Percentiles rank a stretch among this genome's conserved stretches.
phyloP scores from a whole-genome alignment of 2,888 invertebrate genomes.

The Mylabris sibirica region DNA sequence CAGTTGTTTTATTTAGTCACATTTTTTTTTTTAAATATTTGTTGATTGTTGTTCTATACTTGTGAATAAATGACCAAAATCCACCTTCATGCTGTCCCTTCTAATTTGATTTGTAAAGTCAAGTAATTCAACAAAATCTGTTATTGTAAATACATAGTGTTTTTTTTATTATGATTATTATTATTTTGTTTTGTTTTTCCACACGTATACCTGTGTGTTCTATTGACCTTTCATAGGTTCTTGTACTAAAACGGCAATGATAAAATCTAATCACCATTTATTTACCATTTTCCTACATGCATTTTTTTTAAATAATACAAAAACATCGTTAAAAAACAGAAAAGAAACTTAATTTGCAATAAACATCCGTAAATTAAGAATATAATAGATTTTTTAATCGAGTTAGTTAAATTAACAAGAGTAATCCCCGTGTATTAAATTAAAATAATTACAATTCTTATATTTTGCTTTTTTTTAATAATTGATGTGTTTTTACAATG shows the following conservation, averaged over 20 bases:
- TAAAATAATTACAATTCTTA: neutral
- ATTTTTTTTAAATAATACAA: neutral
- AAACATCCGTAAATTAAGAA: conserved; percentile 24
- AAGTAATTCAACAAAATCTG: conserved; percentile 25
- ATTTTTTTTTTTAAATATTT: neutral
- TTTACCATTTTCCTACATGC: neutral
- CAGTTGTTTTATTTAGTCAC: conserved; percentile 13
- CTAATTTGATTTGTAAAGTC: conserved; percentile 16
- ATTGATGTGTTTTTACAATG: neutral
- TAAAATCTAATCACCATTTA: neutral
- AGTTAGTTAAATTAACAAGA: conserved; percentile 19
- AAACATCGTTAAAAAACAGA: conserved; percentile 5
- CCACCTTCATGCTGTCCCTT: neutral
- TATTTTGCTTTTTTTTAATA: neutral
- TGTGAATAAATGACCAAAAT: neutral
- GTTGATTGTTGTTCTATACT: neutral
- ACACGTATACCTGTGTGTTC: neutral
- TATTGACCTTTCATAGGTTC: conserved; percentile 6
- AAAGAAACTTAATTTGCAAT: conserved; percentile 14
- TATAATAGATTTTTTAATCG: conserved; percentile 23
- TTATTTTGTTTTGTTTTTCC: conserved; percentile 8
- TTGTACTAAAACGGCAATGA: neutral
- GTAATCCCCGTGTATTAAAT: neutral
- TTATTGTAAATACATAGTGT: conserved; percentile 24
- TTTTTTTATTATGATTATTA: conserved; percentile 9